phyloP scores from a whole-genome alignment of 2,888 invertebrate species.

The Lithosia quadra region DNA sequence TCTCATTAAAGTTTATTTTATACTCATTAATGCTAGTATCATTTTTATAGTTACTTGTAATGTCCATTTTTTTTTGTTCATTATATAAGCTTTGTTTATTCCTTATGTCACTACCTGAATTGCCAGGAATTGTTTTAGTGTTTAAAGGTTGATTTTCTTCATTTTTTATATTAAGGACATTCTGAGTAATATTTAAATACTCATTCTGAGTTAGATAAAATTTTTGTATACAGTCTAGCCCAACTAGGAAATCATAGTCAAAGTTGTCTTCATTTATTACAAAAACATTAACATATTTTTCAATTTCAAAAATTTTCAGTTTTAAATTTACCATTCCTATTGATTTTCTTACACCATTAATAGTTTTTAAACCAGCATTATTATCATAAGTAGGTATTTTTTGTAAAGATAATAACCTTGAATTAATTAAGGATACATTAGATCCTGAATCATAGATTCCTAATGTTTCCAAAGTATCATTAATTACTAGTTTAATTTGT shows the following conservation, averaged over 20 bases:
- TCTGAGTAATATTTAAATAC: neutral
- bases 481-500: slow-evolving; percentile 24
- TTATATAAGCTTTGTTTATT: no score
- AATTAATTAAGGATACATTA: slow-evolving; percentile 53
- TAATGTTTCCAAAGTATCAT: slow-evolving; percentile 39
- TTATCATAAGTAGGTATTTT: slow-evolving; percentile 7
- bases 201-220: neutral
- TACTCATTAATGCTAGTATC: no score
- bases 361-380: slow-evolving; percentile 28
- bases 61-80: no score
- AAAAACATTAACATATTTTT: slow-evolving; percentile 26
- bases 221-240: neutral
- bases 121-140: neutral
- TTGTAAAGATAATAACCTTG: slow-evolving; percentile 24
- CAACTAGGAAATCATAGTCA: neutral
- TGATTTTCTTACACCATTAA: slow-evolving; percentile 24
- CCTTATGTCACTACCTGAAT: no score
- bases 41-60: no score
- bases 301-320: slow-evolving; percentile 9
- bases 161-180: neutral
- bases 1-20: no score
- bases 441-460: slow-evolving; percentile 56
- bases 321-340: slow-evolving; percentile 23
- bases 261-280: neutral
- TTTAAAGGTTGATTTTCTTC: neutral